A percentile compares a stretch with the other conserved stretches of the same genome.
Evolutionary conservation across 2,888 invertebrate genomes (phyloP).

Genomic region (Rhingia rostrata): DNA sequence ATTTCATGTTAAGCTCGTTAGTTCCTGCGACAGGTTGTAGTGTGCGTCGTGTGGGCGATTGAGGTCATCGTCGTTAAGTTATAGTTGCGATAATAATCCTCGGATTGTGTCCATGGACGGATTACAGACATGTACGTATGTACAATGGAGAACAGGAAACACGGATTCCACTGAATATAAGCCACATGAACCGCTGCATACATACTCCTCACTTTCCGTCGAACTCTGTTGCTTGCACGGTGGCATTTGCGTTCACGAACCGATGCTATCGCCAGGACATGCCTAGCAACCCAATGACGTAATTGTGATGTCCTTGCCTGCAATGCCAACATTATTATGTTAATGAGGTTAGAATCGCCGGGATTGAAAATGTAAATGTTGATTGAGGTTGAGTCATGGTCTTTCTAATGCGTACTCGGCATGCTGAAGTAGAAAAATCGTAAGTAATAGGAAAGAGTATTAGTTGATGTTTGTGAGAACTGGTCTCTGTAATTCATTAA

Average conservation of each 20-base stretch:
- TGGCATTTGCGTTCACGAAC: conserved; percentile 21
- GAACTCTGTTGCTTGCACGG: conserved; percentile 9
- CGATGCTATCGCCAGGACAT: conserved; percentile 15
- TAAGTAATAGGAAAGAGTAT: conserved; percentile 19
- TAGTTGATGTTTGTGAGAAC: conserved; percentile 29
- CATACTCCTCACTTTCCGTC: neutral
- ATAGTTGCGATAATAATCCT: conserved; percentile 1
- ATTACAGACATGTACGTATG: neutral
- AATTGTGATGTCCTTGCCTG: conserved; percentile 64
- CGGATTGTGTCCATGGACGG: conserved; percentile 10
- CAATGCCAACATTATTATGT: conserved; percentile 62
- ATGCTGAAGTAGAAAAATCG: conserved; percentile 27
- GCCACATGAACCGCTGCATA: conserved; percentile 34
- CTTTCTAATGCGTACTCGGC: conserved; percentile 10
- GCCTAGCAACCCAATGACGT: conserved; percentile 31
- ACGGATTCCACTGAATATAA: conserved; percentile 11
- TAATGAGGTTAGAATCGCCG: conserved; percentile 66
- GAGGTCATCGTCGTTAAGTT: conserved; percentile 18
- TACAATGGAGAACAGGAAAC: conserved; percentile 5
- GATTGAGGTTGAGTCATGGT: conserved; percentile 65
- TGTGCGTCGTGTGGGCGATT: neutral
- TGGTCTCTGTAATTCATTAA: conserved; percentile 24
- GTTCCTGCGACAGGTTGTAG: neutral
- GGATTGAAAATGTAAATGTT: conserved; percentile 71
- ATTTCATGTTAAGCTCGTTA: conserved; percentile 43